Percentiles rank a stretch among this genome's conserved stretches.
Conservation (phyloP, 2,797 vertebrate species). For the Pseudocheirus occidentalis region DNA sequence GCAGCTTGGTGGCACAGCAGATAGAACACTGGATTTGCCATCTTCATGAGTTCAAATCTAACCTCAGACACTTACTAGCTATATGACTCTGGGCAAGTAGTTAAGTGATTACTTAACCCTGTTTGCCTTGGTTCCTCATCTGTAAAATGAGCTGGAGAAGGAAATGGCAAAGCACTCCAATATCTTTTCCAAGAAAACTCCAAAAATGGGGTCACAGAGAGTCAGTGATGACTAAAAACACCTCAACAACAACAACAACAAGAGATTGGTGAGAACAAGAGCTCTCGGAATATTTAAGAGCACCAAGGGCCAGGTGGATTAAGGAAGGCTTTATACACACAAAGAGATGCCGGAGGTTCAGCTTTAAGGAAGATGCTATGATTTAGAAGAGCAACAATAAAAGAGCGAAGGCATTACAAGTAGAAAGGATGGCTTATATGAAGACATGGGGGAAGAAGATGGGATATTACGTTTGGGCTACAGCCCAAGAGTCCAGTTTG, state of each 20-base stretch:
- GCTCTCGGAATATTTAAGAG: neutral
- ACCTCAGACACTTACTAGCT: neutral
- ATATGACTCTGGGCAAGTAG: neutral
- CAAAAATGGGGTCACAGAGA: neutral
- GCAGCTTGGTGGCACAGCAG: too few species aligned
- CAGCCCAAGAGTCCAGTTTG: neutral
- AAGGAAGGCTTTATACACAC: neutral
- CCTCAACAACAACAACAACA: neutral
- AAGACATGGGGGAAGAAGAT: neutral
- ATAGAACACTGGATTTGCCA: neutral
- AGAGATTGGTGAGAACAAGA: neutral
- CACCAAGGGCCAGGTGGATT: neutral
- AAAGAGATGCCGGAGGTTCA: too few species aligned
- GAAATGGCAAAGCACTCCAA: neutral
- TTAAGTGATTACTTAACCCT: neutral
- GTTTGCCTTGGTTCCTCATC: neutral
- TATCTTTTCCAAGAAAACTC: neutral
- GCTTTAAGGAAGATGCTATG: neutral
- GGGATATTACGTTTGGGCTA: too few species aligned
- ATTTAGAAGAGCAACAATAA: neutral
- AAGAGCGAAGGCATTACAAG: neutral
- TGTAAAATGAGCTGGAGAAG: neutral
- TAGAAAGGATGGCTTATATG: neutral
- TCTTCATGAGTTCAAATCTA: neutral
- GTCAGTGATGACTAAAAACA: neutral